Evolutionary conservation across 2,888 invertebrate genomes (phyloP).

Genomic region (Xanthorhoe designata): DNA sequence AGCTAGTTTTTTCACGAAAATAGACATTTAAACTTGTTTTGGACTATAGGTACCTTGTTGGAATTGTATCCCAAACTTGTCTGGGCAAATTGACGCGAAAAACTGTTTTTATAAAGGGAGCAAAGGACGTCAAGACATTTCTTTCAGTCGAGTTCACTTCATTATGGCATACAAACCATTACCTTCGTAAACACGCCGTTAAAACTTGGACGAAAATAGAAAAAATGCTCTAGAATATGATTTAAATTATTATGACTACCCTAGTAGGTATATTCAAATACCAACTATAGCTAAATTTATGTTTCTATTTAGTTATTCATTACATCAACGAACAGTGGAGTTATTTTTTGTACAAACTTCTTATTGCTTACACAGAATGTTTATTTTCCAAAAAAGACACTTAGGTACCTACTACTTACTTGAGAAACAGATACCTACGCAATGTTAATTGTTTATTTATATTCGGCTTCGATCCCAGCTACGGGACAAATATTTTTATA

Average conservation of each 20-base stretch:
- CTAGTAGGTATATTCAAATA: background rate
- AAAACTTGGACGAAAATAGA: slow-evolving; percentile 65
- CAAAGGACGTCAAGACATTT: slow-evolving; percentile 71
- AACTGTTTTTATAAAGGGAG: slow-evolving; percentile 70
- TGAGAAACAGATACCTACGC: no score
- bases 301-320: no score
- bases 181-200: slow-evolving; percentile 60
- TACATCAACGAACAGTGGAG: no score
- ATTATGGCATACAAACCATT: slow-evolving; percentile 72
- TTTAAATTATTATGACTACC: slow-evolving; percentile 58
- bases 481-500: no score
- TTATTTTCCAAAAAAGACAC: no score
- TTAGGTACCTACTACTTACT: no score
- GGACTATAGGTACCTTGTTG: slow-evolving; percentile 45
- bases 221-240: slow-evolving; percentile 54
- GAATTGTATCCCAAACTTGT: slow-evolving; percentile 52
- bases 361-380: no score
- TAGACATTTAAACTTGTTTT: background rate
- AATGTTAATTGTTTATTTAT: no score
- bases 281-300: background rate
- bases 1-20: background rate
- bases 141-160: slow-evolving; percentile 68
- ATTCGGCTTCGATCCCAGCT: no score
- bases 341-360: no score
- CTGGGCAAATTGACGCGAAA: slow-evolving; percentile 47